Conservation (phyloP, 2,888 invertebrate species). For the Ochropleura leucogaster region DNA sequence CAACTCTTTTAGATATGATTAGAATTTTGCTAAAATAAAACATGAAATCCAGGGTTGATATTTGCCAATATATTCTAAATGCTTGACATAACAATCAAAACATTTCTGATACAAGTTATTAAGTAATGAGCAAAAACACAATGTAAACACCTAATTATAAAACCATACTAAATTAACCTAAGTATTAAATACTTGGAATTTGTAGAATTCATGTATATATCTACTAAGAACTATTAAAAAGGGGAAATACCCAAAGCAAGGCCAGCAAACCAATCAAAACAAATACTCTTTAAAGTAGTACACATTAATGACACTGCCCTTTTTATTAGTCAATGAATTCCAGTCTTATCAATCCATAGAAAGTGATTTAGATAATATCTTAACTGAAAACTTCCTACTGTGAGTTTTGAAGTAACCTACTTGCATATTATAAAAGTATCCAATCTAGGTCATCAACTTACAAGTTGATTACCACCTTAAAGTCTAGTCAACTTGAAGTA, state of each 20-base stretch:
- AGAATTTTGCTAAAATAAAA: background rate
- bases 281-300: background rate
- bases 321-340: conserved; percentile 9
- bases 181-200: conserved; percentile 11
- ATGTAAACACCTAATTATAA: background rate
- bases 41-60: background rate
- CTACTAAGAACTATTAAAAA: conserved; percentile 28
- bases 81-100: conserved; percentile 1
- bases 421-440: conserved; percentile 43
- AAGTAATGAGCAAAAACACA: conserved; percentile 10
- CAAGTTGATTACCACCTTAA: conserved; percentile 49
- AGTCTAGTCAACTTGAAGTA: conserved; percentile 32
- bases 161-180: no score
- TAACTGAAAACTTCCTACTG: conserved; percentile 12
- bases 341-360: conserved; percentile 23
- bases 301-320: background rate
- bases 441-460: conserved; percentile 60
- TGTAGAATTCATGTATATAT: background rate
- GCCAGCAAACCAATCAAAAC: conserved; percentile 15
- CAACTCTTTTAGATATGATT: background rate
- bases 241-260: conserved; percentile 40
- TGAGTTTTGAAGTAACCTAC: conserved; percentile 38
- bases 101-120: conserved; percentile 14
- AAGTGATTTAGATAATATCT: conserved; percentile 26
- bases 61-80: background rate